phyloP scores from a whole-genome alignment of 2,888 invertebrate genomes.

The Ormyrus nitidulus region DNA sequence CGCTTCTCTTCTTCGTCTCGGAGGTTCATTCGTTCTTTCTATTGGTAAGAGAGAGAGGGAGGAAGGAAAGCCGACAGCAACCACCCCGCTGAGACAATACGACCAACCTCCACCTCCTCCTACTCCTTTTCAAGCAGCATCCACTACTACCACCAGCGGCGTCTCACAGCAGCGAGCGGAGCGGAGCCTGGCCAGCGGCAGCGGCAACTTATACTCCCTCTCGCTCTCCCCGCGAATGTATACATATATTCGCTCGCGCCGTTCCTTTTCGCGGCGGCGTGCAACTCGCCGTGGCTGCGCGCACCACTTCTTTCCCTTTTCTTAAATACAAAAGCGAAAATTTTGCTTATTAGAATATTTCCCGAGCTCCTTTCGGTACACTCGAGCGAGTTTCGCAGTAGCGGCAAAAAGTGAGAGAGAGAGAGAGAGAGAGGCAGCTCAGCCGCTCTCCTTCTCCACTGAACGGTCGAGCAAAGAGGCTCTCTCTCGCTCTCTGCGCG shows the following conservation, averaged over 20 bases:
- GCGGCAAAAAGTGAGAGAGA: conserved; percentile 35
- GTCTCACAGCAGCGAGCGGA: not conserved
- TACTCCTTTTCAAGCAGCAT: conserved; percentile 68
- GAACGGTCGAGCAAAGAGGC: conserved; percentile 12
- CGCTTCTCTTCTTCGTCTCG: conserved; percentile 59
- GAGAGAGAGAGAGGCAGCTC: conserved; percentile 54
- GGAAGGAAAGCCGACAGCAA: conserved; percentile 60
- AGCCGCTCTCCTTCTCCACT: conserved; percentile 13
- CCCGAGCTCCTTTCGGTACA: conserved; percentile 63
- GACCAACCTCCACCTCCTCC: conserved; percentile 60
- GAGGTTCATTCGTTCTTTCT: conserved; percentile 45
- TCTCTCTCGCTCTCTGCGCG: conserved; percentile 32
- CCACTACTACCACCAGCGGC: conserved; percentile 57
- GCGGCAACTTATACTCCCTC: conserved; percentile 47
- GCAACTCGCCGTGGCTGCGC: conserved; percentile 58
- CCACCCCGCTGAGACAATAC: conserved; percentile 73
- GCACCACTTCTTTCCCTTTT: conserved; percentile 69
- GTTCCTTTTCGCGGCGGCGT: conserved; percentile 53
- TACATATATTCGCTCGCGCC: conserved; percentile 34
- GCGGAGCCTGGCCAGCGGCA: conserved; percentile 53
- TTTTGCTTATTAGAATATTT: conserved; percentile 74
- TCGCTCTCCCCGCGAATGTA: conserved; percentile 33
- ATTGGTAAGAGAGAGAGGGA: conserved; percentile 33
- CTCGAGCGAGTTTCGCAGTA: conserved; percentile 58
- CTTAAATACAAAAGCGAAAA: conserved; percentile 73